phyloP scores from a whole-genome alignment of 2,888 invertebrate species.

The Anagyrus pseudococci region DNA sequence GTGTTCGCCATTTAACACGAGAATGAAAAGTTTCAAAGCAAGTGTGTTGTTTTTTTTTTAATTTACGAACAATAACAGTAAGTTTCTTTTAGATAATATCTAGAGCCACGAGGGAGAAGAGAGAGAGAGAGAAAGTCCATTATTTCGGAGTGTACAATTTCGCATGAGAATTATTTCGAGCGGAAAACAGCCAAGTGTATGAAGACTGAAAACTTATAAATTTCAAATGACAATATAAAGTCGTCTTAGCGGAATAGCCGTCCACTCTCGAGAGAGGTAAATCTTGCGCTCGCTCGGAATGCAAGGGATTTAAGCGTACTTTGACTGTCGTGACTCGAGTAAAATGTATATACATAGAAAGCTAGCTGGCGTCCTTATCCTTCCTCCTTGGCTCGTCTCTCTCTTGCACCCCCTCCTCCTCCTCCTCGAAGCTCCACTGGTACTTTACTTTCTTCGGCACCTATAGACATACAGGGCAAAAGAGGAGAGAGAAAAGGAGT shows the following conservation, averaged over 20 bases:
- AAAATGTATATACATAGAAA: constrained; percentile 18
- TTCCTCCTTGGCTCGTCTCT: too few relatives aligned
- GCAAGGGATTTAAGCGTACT: constrained; percentile 23
- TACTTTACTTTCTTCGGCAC: constrained; percentile 33
- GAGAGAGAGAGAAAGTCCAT: too few relatives aligned
- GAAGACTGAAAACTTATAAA: constrained; percentile 29
- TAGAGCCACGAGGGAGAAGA: too few relatives aligned
- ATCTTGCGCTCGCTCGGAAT: constrained; percentile 11
- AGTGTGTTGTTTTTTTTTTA: too few relatives aligned
- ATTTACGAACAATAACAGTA: too few relatives aligned
- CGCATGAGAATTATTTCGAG: too few relatives aligned
- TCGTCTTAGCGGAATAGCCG: constrained; percentile 23
- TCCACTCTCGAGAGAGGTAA: constrained; percentile 13
- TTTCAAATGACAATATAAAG: constrained; percentile 26
- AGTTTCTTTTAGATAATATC: too few relatives aligned
- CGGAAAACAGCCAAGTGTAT: too few relatives aligned
- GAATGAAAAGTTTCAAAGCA: too few relatives aligned
- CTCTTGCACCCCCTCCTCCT: too few relatives aligned
- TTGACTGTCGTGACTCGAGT: constrained; percentile 22
- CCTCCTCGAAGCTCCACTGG: constrained; percentile 11
- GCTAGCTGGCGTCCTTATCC: constrained; percentile 12
- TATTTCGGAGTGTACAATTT: too few relatives aligned
- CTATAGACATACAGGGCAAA: constrained; percentile 10
- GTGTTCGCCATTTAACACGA: too few relatives aligned
- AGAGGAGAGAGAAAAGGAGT: constrained; percentile 3